A percentile compares a stretch with the other conserved stretches of the same genome.
Conservation (phyloP, 1,140 invertebrate genomes). For the Propsilocerus akamusi region DNA sequence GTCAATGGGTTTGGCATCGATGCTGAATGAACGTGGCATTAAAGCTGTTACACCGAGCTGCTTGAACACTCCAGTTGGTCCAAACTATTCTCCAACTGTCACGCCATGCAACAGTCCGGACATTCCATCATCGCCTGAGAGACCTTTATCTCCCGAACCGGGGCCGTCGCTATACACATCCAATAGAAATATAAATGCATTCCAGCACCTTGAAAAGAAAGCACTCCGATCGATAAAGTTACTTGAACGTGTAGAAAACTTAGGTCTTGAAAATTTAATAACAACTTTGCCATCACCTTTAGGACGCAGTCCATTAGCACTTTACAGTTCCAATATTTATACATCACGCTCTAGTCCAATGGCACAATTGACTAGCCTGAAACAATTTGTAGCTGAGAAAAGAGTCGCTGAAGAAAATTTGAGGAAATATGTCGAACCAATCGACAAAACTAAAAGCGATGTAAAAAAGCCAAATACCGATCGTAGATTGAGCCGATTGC, state of each 20-base stretch:
- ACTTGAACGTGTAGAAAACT: conserved; percentile 46
- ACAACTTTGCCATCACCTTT: conserved; percentile 25
- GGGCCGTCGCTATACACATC: conserved; percentile 26
- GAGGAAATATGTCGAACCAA: neutral
- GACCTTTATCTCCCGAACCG: conserved; percentile 35
- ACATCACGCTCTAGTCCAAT: conserved; percentile 42
- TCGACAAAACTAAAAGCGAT: neutral
- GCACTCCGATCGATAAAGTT: conserved; percentile 32
- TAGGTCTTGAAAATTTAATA: conserved; percentile 46
- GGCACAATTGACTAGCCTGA: conserved; percentile 54
- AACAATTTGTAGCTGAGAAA: conserved; percentile 26
- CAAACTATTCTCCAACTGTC: conserved; percentile 54
- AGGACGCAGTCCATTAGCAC: conserved; percentile 25
- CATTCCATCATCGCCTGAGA: conserved; percentile 25
- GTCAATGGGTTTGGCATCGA: conserved; percentile 55
- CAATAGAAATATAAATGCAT: conserved; percentile 22
- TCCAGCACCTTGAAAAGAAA: conserved; percentile 28
- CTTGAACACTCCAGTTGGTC: conserved; percentile 43
- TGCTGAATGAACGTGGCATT: conserved; percentile 64
- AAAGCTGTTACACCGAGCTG: conserved; percentile 48
- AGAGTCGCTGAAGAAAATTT: conserved; percentile 19
- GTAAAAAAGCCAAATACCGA: neutral
- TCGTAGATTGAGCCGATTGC: conserved; percentile 17
- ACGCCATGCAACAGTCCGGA: conserved; percentile 66
- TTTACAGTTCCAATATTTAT: conserved; percentile 30